Base-by-base conservation (phyloP, 2,888 invertebrate genomes). In the Sminthurinus aureus region DNA sequence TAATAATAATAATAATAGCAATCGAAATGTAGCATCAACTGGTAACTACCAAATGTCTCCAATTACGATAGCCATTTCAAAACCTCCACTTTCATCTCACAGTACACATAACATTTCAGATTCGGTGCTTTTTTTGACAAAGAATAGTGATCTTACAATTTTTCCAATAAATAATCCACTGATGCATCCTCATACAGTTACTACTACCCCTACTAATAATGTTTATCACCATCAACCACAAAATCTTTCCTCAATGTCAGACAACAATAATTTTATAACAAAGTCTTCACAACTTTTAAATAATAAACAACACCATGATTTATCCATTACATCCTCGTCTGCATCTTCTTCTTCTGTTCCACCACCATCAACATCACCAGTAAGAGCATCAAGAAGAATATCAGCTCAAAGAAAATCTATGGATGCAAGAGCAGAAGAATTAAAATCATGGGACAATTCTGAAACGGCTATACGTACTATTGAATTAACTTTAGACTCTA, bases 101-200 rank as follows among this genome's bases (percentile, higher is more conserved):
- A 69, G 20, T 69, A 20, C 69, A 69, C 69, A 69, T n/a, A 69
- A 69, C 20, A 24, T 82, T n/a, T 76, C 84, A 26, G 85, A 86
- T 69, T 85, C 86, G 66, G 84, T 86, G 69, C 83, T 84, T n/a
- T 58, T 82, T 51, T 74, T 86, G 18, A 81, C 81, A 13, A 86
- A 84, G 79, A 84, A 84, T 74, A 76, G 80, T 78, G 86, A 86
- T 69, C 73, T 86, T 15, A 83, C 85, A 9, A 86, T 86, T 64
- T 85, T 84, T 76, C 84, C 86, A 13, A 73, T 51, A 69, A 38
- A 38, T 38, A 38, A 38, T 38, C 38, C 38, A 38, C 6, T 38
- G 38, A 38, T 38, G 1, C 38, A 38, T 38, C 38, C 38, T 38
- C 1, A 6, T 38, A 38, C 38, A 4, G 38, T 38, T 38, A 6